phyloP scores from a whole-genome alignment of 2,797 vertebrate species.

The Anabas testudineus region DNA sequence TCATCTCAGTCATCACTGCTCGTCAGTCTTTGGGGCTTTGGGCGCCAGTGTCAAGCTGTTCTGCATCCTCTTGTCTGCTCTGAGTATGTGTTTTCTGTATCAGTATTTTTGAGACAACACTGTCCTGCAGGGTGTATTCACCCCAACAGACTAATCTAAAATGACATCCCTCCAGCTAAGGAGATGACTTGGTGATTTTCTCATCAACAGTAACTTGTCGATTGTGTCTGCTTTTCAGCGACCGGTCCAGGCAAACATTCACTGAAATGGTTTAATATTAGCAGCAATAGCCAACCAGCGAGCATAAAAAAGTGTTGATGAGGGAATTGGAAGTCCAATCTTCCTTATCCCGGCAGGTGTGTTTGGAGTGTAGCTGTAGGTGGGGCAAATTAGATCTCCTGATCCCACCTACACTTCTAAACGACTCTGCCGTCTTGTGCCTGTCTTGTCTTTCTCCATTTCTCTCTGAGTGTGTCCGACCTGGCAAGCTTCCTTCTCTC shows the following conservation, averaged over 20 bases:
- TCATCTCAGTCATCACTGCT: slow-evolving; percentile 71
- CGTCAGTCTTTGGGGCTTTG: slow-evolving; percentile 65
- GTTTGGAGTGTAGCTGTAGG: slow-evolving; percentile 71
- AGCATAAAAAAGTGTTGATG: slow-evolving; percentile 61
- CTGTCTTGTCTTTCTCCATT: slow-evolving; percentile 83
- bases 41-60: slow-evolving; percentile 65
- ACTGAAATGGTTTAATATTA: not conserved
- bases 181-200: slow-evolving; percentile 76
- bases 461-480: slow-evolving; percentile 88
- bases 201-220: slow-evolving; percentile 66
- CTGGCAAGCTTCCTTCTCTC: slow-evolving; percentile 94
- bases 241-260: not conserved
- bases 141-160: slow-evolving; percentile 61
- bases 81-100: slow-evolving; percentile 54
- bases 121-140: slow-evolving; percentile 69
- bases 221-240: slow-evolving; percentile 7
- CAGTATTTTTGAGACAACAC: slow-evolving; percentile 58
- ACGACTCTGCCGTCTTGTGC: slow-evolving; percentile 72
- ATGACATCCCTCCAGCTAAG: slow-evolving; percentile 64
- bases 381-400: slow-evolving; percentile 48
- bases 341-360: slow-evolving; percentile 67
- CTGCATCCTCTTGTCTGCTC: slow-evolving; percentile 66
- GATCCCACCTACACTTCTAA: slow-evolving; percentile 65
- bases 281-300: not conserved
- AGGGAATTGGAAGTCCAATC: slow-evolving; percentile 73